Base-by-base conservation (phyloP, 2,113 vertebrate species). In the Dascyllus trimaculatus region DNA sequence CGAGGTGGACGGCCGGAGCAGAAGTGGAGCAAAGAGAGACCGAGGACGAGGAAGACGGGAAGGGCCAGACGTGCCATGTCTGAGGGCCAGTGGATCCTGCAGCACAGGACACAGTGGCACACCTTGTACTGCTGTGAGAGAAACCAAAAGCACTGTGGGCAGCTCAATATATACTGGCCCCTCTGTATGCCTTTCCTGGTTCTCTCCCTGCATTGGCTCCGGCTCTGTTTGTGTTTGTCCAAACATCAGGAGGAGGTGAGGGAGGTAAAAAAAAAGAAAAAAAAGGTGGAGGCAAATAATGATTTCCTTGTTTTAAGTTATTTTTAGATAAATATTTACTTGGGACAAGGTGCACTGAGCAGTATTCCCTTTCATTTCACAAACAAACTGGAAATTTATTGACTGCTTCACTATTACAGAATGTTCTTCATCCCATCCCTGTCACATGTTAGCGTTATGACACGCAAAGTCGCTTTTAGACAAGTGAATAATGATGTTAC, bases 261-360 rank as follows among this genome's bases (percentile, higher is more conserved):
- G 78, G 76, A 85, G 78, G 88, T 83, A 88, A 84, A 81, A 35
- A 35, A 35, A 35, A 35, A 35, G 9, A 29, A 29, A 29, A 29
- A 29, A 29, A 52, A 83, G 88, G 88, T 71, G 82, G 80, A 85
- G 87, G 84, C 66, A 88, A 90, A 94, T 91, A 95, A 92, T 86
- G 87, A 81, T 63, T 63, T 80, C 88, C 79, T 88, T 95, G 93
- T 94, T 83, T 92, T 64, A 80, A 85, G 63, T 76, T 91, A 90
- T 91, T 93, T 81, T 81, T 75, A 75, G 82, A 92, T 88, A 94
- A 95, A 95, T 93, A 95, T 94, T 95, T 92, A 91, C 93, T 78
- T 81, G 87, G 86, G 64, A 85, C 83, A 85, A 61, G 77, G 67
- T 84, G 79, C 62, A 54, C 85, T 81, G 53, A 84, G 88, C 64